Evolutionary conservation across 1,140 invertebrate species (phyloP).

Genomic region (Pseudomyrmex flavicornis): DNA sequence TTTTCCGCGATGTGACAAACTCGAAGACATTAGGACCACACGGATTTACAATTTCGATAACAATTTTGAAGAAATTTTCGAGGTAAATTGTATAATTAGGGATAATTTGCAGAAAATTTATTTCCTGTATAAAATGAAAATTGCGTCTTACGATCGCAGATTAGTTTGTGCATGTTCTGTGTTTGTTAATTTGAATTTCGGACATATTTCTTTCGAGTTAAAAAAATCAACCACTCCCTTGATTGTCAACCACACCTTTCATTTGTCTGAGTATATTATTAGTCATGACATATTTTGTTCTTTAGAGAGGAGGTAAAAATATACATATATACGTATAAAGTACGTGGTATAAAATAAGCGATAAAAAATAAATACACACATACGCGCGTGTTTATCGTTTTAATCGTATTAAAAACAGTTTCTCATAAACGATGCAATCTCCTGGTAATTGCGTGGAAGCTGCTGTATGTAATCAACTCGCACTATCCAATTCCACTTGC

Average conservation of each 20-base stretch:
- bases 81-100: conserved; percentile 29
- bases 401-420: background rate
- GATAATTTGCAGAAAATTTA: background rate
- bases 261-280: background rate
- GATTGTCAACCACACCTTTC: conserved; percentile 7
- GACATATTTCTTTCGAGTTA: background rate
- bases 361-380: background rate
- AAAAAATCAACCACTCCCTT: background rate
- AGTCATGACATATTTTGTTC: background rate
- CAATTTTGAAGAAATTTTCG: conserved; percentile 8
- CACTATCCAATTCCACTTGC: background rate
- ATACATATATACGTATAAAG: background rate
- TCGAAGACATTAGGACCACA: conserved; percentile 46
- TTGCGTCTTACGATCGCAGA: background rate
- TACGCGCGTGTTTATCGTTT: background rate
- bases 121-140: background rate
- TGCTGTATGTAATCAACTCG: no score
- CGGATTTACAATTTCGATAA: conserved; percentile 11
- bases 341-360: background rate
- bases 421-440: no score
- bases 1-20: conserved; percentile 53
- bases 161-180: no score
- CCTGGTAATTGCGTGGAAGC: no score
- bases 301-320: background rate
- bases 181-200: background rate